phyloP scores from a whole-genome alignment of 2,113 vertebrate genomes.

The Xenopus borealis region DNA sequence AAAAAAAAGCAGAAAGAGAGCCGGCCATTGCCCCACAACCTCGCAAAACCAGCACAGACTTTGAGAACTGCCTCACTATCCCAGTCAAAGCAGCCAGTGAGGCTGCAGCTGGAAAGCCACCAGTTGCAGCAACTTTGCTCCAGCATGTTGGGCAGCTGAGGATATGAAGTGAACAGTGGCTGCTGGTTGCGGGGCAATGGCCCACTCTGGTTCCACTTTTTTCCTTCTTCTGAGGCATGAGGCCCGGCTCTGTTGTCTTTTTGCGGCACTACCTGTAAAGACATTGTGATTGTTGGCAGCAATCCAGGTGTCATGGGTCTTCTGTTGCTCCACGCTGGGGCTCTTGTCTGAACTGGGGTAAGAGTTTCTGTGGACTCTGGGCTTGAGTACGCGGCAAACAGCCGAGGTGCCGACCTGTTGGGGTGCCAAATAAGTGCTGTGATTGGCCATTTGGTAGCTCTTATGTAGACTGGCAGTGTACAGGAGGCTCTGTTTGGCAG shows the following conservation, averaged over 20 bases:
- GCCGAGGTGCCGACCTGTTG: too few species aligned
- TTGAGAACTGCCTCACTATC: constrained; percentile 77
- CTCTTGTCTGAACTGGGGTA: constrained; percentile 59
- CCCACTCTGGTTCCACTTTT: constrained; percentile 48
- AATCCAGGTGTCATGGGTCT: not conserved
- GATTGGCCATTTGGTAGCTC: too few species aligned
- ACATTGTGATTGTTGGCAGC: constrained; percentile 23
- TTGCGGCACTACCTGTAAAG: constrained; percentile 49
- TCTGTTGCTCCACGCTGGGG: constrained; percentile 9
- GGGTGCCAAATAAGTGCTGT: too few species aligned
- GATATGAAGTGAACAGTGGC: too few species aligned
- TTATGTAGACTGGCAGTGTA: too few species aligned
- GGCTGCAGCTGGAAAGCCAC: constrained; percentile 38
- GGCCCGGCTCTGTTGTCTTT: constrained; percentile 57
- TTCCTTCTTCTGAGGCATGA: constrained; percentile 13
- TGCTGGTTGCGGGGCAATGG: too few species aligned
- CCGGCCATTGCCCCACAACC: constrained; percentile 8
- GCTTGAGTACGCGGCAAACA: too few species aligned
- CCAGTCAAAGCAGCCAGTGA: constrained; percentile 65
- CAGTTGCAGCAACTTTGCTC: not conserved
- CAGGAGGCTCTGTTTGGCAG: too few species aligned
- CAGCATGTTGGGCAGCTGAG: too few species aligned
- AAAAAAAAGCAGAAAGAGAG: too few species aligned
- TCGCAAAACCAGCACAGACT: constrained; percentile 54
- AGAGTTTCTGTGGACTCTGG: constrained; percentile 55